Conservation (phyloP, 2,888 invertebrate genomes). For the Andrena trimmerana region DNA sequence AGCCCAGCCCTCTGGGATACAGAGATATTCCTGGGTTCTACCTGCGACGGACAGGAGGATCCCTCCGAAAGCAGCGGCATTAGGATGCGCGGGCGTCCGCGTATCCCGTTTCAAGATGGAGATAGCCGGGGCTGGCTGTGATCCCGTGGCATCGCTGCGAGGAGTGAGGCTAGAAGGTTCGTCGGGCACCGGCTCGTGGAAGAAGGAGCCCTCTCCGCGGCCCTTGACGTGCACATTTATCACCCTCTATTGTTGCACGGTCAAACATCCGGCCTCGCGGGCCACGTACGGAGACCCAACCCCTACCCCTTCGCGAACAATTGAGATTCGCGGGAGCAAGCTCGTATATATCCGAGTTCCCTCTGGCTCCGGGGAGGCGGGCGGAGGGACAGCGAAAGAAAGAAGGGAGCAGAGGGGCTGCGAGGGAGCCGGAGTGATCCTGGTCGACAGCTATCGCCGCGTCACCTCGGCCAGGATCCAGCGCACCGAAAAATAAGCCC, state of each 20-base stretch:
- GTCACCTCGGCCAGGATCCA: not conserved
- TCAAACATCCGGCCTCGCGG: slow-evolving; percentile 81
- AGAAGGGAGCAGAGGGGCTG: not conserved
- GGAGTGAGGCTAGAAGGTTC: slow-evolving; percentile 64
- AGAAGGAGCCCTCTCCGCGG: slow-evolving; percentile 73
- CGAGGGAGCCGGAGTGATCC: not conserved
- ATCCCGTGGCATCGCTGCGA: slow-evolving; percentile 64
- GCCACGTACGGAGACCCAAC: slow-evolving; percentile 60
- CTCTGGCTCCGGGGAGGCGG: slow-evolving; percentile 25
- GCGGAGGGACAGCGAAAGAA: no score
- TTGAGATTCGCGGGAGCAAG: slow-evolving; percentile 76
- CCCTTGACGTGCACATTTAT: slow-evolving; percentile 81
- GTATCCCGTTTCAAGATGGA: slow-evolving; percentile 84
- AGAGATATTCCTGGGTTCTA: slow-evolving; percentile 46
- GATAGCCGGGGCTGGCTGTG: slow-evolving; percentile 76
- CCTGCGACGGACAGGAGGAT: slow-evolving; percentile 50
- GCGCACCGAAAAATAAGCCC: not conserved
- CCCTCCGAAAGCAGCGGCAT: slow-evolving; percentile 77
- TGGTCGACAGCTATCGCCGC: slow-evolving; percentile 5
- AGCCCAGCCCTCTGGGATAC: slow-evolving; percentile 29
- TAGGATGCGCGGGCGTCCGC: slow-evolving; percentile 82
- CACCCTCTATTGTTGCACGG: slow-evolving; percentile 81
- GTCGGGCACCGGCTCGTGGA: slow-evolving; percentile 65
- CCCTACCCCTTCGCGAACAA: slow-evolving; percentile 60
- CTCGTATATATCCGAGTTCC: slow-evolving; percentile 17